A percentile compares a stretch with the other conserved stretches of the same genome.
These are phyloP conservation scores for Sepiola atlantica DNA, from an alignment of 2,888 invertebrate genomes.

Conservation along the genomic window DNA sequence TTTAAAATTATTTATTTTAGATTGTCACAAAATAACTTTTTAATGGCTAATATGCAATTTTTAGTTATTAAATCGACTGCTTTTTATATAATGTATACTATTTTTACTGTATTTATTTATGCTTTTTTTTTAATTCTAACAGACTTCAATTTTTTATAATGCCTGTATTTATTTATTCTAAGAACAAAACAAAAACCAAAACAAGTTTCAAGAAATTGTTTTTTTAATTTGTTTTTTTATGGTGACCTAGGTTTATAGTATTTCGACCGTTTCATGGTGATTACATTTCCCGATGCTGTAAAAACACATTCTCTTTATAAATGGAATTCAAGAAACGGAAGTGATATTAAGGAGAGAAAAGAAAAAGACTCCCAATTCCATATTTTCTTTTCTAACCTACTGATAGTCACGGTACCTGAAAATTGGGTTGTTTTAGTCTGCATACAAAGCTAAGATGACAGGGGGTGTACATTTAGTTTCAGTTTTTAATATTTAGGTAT, in stretches of 20 bases:
- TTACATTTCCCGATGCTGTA: too few species aligned
- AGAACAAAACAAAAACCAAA: background rate
- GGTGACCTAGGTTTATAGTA: too few species aligned
- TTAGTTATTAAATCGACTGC: too few species aligned
- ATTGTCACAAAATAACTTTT: background rate
- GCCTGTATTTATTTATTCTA: background rate
- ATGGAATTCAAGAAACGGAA: too few species aligned
- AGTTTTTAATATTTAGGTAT: background rate
- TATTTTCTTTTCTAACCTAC: background rate
- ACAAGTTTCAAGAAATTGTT: too few species aligned
- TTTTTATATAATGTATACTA: too few species aligned
- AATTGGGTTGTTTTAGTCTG: background rate
- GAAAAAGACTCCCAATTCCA: background rate
- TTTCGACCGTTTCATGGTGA: too few species aligned
- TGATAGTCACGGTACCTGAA: background rate
- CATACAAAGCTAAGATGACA: background rate
- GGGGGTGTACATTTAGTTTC: background rate
- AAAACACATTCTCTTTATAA: too few species aligned
- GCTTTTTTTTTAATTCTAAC: background rate
- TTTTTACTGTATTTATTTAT: too few species aligned
- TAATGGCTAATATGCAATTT: background rate
- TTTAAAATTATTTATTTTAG: background rate
- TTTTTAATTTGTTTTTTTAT: too few species aligned
- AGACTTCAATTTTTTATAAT: background rate
- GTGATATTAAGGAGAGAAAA: too few species aligned